Evolutionary conservation across 2,888 invertebrate genomes (phyloP).

Genomic region (Temnothorax unifasciatus): DNA sequence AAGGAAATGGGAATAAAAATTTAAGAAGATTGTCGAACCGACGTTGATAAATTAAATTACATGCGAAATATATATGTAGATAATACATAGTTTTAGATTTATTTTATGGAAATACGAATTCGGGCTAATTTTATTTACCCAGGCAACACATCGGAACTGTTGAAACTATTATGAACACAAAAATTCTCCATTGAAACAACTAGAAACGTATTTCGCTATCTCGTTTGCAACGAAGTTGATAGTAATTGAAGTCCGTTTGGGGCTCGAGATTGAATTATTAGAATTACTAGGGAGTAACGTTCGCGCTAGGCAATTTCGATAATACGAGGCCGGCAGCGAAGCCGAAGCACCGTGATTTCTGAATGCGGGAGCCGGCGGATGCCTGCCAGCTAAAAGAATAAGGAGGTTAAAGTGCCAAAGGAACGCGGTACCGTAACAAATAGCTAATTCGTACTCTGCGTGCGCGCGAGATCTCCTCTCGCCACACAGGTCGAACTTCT

Average conservation of each 20-base stretch:
- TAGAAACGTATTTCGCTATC: slow-evolving; percentile 26
- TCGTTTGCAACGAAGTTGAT: slow-evolving; percentile 33
- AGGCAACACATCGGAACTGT: slow-evolving; percentile 8
- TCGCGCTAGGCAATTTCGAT: slow-evolving; percentile 72
- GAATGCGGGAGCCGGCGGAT: slow-evolving; percentile 70
- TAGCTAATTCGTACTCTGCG: slow-evolving; percentile 78
- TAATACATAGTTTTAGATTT: background rate
- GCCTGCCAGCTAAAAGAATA: slow-evolving; percentile 73
- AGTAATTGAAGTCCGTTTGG: slow-evolving; percentile 26
- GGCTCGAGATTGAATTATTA: slow-evolving; percentile 49
- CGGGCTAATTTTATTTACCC: background rate
- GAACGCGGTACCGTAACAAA: slow-evolving; percentile 77
- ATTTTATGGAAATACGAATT: background rate
- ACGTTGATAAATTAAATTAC: background rate
- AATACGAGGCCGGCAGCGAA: slow-evolving; percentile 67
- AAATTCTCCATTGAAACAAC: background rate
- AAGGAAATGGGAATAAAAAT: background rate
- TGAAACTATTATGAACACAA: background rate
- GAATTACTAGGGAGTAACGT: slow-evolving; percentile 61
- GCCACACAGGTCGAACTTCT: slow-evolving; percentile 74
- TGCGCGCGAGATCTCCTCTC: slow-evolving; percentile 70
- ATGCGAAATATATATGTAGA: background rate
- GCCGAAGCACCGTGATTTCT: slow-evolving; percentile 73
- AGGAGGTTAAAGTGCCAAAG: slow-evolving; percentile 74
- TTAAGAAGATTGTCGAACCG: background rate